phyloP scores from a whole-genome alignment of 2,888 invertebrate species.

The Harpalus rubripes region DNA sequence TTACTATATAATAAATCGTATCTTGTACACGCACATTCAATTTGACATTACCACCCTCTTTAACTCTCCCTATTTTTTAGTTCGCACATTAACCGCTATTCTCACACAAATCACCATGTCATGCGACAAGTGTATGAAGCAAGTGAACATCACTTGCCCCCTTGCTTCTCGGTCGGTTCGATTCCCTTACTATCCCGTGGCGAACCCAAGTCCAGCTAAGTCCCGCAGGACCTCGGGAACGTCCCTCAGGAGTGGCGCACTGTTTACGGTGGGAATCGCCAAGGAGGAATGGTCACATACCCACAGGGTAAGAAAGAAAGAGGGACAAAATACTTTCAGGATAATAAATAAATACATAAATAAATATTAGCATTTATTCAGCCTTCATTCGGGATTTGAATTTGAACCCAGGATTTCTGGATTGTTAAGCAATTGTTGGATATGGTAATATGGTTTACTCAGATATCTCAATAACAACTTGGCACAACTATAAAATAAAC shows the following conservation, averaged over 20 bases:
- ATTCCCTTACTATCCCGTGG: constrained; percentile 1
- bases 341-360: no score
- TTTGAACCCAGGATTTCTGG: no score
- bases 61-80: background rate
- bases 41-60: no score
- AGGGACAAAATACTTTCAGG: no score
- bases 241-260: constrained; percentile 70
- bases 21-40: no score
- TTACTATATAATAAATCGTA: no score
- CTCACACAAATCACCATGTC: constrained; percentile 45
- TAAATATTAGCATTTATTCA: no score
- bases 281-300: constrained; percentile 33
- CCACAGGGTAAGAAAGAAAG: background rate
- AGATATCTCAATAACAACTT: background rate
- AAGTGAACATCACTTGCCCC: constrained; percentile 14
- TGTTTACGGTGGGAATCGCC: constrained; percentile 74
- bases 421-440: no score
- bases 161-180: no score
- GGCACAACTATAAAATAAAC: background rate
- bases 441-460: no score
- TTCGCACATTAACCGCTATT: constrained; percentile 8
- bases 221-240: constrained; percentile 50
- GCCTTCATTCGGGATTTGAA: no score
- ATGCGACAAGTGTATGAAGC: constrained; percentile 21
- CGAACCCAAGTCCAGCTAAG: background rate